A percentile compares a stretch with the other conserved stretches of the same genome.
Conservation (phyloP, 2,888 invertebrate species). For the Andrena haemorrhoa region DNA sequence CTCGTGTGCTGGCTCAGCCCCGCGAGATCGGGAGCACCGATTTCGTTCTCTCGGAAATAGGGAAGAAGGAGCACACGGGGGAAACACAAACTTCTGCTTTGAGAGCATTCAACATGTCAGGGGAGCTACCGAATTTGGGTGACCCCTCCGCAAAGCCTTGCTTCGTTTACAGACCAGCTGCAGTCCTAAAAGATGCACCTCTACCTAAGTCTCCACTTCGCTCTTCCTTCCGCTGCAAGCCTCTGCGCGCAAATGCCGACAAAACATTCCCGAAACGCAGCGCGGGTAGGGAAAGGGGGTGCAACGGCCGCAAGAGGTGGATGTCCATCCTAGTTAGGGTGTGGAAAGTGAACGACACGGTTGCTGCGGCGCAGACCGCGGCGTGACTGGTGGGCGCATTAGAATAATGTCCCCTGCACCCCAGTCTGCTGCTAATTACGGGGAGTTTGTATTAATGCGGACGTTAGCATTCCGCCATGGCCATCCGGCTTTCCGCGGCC, state of each 20-base stretch:
- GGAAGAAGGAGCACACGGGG: background rate
- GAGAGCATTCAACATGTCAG: background rate
- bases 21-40: background rate
- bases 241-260: background rate
- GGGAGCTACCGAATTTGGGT: background rate
- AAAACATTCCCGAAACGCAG: background rate
- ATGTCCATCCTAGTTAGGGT: slow-evolving; percentile 25
- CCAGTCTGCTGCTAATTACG: slow-evolving; percentile 76
- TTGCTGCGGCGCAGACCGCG: slow-evolving; percentile 28
- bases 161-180: no score
- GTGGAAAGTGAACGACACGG: slow-evolving; percentile 61
- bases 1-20: no score
- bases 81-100: background rate
- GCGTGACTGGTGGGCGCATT: slow-evolving; percentile 63
- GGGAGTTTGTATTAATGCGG: slow-evolving; percentile 80
- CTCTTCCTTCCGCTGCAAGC: no score
- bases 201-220: no score
- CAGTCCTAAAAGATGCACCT: no score
- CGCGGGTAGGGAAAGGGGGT: background rate
- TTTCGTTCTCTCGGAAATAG: background rate
- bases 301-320: background rate
- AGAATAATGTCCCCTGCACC: slow-evolving; percentile 62
- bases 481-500: slow-evolving; percentile 61
- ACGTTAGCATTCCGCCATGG: slow-evolving; percentile 78
- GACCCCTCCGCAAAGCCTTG: background rate